phyloP scores from a whole-genome alignment of 2,888 invertebrate species.

The Cerceris ruficornis region DNA sequence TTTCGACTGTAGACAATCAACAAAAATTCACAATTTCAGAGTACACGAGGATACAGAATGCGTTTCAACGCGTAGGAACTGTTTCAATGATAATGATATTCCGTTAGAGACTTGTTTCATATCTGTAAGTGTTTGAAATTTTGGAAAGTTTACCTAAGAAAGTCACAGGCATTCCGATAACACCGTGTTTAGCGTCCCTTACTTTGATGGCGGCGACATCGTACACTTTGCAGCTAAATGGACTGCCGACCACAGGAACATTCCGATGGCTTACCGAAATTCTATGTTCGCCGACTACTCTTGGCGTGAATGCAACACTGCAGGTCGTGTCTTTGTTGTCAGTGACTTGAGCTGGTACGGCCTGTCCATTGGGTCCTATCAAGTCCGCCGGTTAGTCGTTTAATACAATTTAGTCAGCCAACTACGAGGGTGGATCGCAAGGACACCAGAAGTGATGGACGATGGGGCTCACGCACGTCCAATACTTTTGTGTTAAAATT shows the following conservation, averaged over 20 bases:
- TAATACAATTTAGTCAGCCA: slow-evolving; percentile 75
- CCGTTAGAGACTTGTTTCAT: no score
- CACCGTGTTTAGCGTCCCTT: slow-evolving; percentile 93
- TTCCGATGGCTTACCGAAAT: slow-evolving; percentile 93
- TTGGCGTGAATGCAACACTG: slow-evolving; percentile 95
- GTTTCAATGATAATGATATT: no score
- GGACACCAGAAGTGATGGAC: slow-evolving; percentile 53
- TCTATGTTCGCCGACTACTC: slow-evolving; percentile 95
- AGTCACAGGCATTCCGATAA: slow-evolving; percentile 94
- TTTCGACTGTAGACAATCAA: slow-evolving; percentile 89
- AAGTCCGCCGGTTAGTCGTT: slow-evolving; percentile 80
- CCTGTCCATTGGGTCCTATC: slow-evolving; percentile 95
- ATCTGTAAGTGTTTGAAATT: no score
- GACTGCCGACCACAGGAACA: slow-evolving; percentile 93
- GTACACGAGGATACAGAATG: neutral
- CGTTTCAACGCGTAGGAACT: no score
- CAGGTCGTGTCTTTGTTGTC: slow-evolving; percentile 92
- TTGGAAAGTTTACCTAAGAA: slow-evolving; percentile 87
- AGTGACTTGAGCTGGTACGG: slow-evolving; percentile 94
- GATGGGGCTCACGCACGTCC: slow-evolving; percentile 47
- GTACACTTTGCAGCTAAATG: slow-evolving; percentile 97
- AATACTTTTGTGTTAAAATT: slow-evolving; percentile 31
- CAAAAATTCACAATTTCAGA: neutral
- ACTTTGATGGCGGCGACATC: slow-evolving; percentile 97
- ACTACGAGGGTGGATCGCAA: slow-evolving; percentile 66